These are phyloP conservation scores for Drosophila athabasca DNA, from an alignment of 1,140 invertebrate species.

Conservation along the genomic window DNA sequence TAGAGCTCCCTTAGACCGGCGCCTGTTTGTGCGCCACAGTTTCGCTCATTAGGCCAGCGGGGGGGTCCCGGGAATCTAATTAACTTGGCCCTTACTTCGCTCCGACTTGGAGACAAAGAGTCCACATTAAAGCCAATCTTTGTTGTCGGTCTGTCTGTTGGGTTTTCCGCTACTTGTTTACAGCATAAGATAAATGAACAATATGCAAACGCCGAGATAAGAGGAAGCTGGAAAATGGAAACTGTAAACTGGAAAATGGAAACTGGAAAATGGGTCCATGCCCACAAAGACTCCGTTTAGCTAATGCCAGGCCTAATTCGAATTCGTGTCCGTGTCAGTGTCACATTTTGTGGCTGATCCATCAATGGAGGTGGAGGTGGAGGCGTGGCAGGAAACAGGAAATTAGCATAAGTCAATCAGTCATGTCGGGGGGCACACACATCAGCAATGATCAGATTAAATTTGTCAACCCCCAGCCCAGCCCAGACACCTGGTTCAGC, in stretches of 20 bases:
- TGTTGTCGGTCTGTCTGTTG: neutral
- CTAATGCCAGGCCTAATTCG: neutral
- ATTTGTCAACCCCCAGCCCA: constrained; percentile 20
- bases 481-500: constrained; percentile 4
- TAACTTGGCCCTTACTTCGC: constrained; percentile 18
- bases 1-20: neutral
- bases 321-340: constrained; percentile 26
- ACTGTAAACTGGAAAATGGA: neutral
- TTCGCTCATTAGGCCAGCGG: constrained; percentile 22
- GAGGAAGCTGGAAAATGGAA: too few relatives aligned
- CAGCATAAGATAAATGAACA: neutral
- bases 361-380: too few relatives aligned
- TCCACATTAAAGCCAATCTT: constrained; percentile 6
- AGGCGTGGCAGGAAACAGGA: neutral
- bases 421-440: constrained; percentile 10
- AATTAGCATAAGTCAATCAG: constrained; percentile 73
- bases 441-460: constrained; percentile 28
- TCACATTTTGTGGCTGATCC: constrained; percentile 23
- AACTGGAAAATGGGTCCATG: too few relatives aligned
- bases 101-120: neutral
- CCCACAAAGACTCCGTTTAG: neutral
- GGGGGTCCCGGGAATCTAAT: constrained; percentile 25
- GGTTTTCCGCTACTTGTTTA: neutral
- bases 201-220: neutral
- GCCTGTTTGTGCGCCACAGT: constrained; percentile 2